Percentiles rank a stretch among this genome's conserved stretches.
Evolutionary conservation across 2,888 invertebrate species (phyloP).

Genomic region (Drosophila siamana): DNA sequence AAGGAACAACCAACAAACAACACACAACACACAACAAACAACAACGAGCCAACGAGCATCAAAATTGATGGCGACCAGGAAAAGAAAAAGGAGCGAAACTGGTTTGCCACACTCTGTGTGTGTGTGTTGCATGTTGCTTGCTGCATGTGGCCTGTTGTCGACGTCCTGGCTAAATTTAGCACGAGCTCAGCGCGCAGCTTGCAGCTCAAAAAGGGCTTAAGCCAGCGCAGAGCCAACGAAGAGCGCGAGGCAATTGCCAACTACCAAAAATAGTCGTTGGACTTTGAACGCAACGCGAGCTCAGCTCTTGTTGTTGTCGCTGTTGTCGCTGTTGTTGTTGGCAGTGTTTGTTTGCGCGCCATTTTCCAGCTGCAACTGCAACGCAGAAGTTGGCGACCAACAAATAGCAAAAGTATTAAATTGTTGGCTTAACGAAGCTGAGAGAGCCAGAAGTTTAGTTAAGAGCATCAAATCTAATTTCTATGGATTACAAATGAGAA

Average conservation of each 20-base stretch:
- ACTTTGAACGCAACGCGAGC: constrained; percentile 51
- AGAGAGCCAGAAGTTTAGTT: too few relatives aligned
- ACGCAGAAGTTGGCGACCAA: not conserved
- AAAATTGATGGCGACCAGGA: constrained; percentile 3
- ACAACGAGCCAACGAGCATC: constrained; percentile 4
- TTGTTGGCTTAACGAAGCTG: too few relatives aligned
- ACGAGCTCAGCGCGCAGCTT: constrained; percentile 53
- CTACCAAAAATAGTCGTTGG: constrained; percentile 58
- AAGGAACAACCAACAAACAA: too few relatives aligned
- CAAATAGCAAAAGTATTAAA: too few relatives aligned
- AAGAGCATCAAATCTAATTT: too few relatives aligned
- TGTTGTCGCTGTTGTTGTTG: not conserved
- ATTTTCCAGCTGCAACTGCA: constrained; percentile 2
- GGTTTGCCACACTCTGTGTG: constrained; percentile 31
- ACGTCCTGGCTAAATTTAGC: constrained; percentile 65
- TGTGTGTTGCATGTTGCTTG: constrained; percentile 6
- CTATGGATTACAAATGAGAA: too few relatives aligned
- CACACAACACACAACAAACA: too few relatives aligned
- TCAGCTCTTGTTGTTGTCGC: not conserved
- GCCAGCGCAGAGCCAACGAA: constrained; percentile 20
- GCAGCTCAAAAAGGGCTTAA: constrained; percentile 42
- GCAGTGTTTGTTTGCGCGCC: not conserved
- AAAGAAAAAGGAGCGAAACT: constrained; percentile 38
- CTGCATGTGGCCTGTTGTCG: not conserved
- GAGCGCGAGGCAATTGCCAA: constrained; percentile 5